Conservation (phyloP, 1,140 invertebrate species). For the Glossosoma conforme region DNA sequence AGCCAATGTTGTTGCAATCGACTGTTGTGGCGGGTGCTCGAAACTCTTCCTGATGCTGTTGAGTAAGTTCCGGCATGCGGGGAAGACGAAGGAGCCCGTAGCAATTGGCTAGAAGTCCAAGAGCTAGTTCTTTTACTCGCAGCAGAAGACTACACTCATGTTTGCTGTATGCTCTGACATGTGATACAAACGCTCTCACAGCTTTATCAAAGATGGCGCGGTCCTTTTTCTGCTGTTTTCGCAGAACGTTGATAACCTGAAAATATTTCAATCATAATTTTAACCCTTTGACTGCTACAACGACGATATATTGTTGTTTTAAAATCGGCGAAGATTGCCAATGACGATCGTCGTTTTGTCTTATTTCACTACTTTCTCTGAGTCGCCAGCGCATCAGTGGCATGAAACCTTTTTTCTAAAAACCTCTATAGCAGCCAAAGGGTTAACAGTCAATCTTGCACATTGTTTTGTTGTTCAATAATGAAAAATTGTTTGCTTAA, state of each 20-base stretch:
- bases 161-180: constrained; percentile 88
- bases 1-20: constrained; percentile 74
- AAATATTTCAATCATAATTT: too few species aligned
- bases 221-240: constrained; percentile 61
- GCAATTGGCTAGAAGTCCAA: constrained; percentile 78
- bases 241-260: constrained; percentile 45
- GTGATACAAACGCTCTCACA: constrained; percentile 91
- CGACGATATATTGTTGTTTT: too few species aligned
- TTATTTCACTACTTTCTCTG: too few species aligned
- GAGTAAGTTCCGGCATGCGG: constrained; percentile 91
- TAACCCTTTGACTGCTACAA: too few species aligned
- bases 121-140: constrained; percentile 81
- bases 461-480: too few species aligned
- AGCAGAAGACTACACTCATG: constrained; percentile 93
- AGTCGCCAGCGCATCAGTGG: too few species aligned
- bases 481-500: too few species aligned
- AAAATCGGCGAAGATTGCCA: too few species aligned
- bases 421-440: too few species aligned
- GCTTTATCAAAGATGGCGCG: constrained; percentile 82
- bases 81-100: constrained; percentile 90
- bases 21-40: constrained; percentile 53
- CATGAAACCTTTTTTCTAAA: too few species aligned
- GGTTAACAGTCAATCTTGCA: too few species aligned
- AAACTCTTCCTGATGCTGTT: constrained; percentile 63
- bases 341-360: too few species aligned